Conservation (phyloP, 1,140 invertebrate genomes). For the Dreissena polymorpha region DNA sequence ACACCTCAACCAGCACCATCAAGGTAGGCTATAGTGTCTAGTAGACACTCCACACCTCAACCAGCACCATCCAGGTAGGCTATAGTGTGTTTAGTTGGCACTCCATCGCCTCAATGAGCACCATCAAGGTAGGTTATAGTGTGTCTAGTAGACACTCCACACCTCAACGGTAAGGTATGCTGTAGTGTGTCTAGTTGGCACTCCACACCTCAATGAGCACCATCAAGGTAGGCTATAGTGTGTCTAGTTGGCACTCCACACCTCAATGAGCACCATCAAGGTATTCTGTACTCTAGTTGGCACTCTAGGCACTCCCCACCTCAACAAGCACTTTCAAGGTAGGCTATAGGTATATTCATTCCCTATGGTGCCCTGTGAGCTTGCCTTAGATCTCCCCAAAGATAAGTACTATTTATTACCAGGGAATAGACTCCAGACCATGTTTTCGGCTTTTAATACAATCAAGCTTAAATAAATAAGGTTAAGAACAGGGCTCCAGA, state of each 20-base stretch:
- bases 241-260: constrained; percentile 25
- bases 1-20: constrained; percentile 38
- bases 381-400: too few relatives aligned
- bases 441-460: too few relatives aligned
- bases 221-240: constrained; percentile 27
- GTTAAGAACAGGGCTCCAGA: too few relatives aligned
- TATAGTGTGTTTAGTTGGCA: background rate
- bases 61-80: constrained; percentile 34
- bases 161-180: constrained; percentile 31
- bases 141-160: constrained; percentile 25
- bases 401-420: too few relatives aligned
- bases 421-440: too few relatives aligned
- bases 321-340: too few relatives aligned
- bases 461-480: too few relatives aligned
- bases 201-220: constrained; percentile 35
- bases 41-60: constrained; percentile 39
- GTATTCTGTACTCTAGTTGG: background rate
- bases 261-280: constrained; percentile 39
- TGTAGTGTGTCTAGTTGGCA: background rate
- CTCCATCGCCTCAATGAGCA: constrained; percentile 36
- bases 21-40: constrained; percentile 6
- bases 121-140: constrained; percentile 27
- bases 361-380: too few relatives aligned
- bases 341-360: too few relatives aligned
- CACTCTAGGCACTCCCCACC: too few relatives aligned